These are phyloP conservation scores for Spheniscus humboldti DNA, from an alignment of 2,797 vertebrate species.

Conservation along the genomic window DNA sequence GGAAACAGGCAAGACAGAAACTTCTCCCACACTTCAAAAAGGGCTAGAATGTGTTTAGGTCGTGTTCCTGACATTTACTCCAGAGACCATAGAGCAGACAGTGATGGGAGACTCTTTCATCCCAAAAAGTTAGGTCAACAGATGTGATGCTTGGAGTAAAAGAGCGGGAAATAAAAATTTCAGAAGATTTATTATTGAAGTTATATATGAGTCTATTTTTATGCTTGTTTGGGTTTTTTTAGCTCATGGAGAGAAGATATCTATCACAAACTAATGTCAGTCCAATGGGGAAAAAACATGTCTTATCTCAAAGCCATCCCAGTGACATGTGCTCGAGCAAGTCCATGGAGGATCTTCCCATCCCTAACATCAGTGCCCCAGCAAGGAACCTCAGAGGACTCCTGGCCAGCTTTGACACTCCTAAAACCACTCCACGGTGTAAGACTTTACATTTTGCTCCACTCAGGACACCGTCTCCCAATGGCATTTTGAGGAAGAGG, in stretches of 20 bases:
- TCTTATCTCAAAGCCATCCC: neutral
- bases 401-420: neutral
- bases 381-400: neutral
- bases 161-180: neutral
- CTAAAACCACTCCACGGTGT: neutral
- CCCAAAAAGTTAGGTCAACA: neutral
- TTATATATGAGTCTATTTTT: neutral
- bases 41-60: neutral
- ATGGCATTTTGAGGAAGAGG: neutral
- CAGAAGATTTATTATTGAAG: neutral
- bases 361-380: neutral
- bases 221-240: neutral
- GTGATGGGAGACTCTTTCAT: neutral
- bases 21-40: neutral
- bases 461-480: neutral
- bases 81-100: neutral
- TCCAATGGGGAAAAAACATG: neutral
- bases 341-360: neutral
- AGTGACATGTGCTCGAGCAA: neutral
- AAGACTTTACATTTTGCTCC: neutral
- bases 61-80: neutral
- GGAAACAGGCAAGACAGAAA: neutral
- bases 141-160: neutral
- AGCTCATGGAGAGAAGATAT: constrained; percentile 3
- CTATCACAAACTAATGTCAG: neutral